Evolutionary conservation across 1,140 invertebrate species (phyloP).

Genomic region (Diachasmimorpha longicaudata): DNA sequence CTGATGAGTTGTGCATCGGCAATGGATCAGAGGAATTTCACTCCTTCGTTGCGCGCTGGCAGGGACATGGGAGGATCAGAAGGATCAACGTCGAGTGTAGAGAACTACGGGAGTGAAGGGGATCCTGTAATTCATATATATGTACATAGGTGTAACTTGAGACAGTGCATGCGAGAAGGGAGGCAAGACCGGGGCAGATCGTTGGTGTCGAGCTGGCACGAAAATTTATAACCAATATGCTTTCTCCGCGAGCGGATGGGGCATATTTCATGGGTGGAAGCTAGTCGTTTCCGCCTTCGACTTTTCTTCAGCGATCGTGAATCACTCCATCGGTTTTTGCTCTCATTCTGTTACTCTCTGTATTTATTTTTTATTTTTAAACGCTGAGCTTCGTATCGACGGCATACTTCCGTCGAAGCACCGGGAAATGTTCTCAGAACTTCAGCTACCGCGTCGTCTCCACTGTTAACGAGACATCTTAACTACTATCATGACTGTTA

Average conservation of each 20-base stretch:
- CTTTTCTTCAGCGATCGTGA: constrained; percentile 19
- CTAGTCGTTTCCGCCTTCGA: constrained; percentile 21
- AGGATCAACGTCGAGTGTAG: neutral
- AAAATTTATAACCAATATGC: constrained; percentile 29
- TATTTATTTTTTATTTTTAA: neutral
- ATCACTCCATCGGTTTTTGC: constrained; percentile 15
- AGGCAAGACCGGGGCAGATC: constrained; percentile 1
- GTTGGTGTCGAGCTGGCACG: constrained; percentile 11
- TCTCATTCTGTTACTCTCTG: neutral
- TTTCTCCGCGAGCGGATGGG: constrained; percentile 4
- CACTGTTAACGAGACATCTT: too few relatives aligned
- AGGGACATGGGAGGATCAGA: neutral
- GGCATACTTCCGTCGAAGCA: too few relatives aligned
- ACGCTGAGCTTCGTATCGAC: neutral
- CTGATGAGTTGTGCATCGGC: neutral
- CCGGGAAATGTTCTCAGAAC: too few relatives aligned
- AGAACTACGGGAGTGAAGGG: neutral
- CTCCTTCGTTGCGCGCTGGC: neutral
- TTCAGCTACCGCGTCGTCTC: too few relatives aligned
- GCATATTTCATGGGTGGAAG: constrained; percentile 20
- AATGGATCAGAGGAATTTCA: neutral
- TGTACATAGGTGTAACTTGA: neutral
- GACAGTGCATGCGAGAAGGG: neutral
- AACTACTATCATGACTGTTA: too few relatives aligned
- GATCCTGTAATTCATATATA: neutral